Evolutionary conservation across 2,113 vertebrate genomes (phyloP).

Genomic region (Anarrhichthys ocellatus): DNA sequence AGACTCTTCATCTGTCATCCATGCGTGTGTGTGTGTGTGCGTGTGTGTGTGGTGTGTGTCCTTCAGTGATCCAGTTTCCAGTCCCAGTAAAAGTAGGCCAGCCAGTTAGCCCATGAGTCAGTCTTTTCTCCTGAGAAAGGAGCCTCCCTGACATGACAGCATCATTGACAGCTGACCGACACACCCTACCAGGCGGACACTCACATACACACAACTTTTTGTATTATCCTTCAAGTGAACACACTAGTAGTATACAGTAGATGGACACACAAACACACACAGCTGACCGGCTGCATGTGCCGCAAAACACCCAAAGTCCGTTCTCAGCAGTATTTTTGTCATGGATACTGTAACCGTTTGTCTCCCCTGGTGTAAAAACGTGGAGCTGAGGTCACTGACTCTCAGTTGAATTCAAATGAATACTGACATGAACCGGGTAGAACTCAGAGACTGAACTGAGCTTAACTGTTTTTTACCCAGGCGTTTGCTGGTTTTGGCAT

Average conservation of each 20-base stretch:
- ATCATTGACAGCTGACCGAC: slow-evolving; percentile 74
- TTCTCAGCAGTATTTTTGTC: slow-evolving; percentile 39
- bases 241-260: not conserved
- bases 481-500: too few relatives aligned
- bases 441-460: slow-evolving; percentile 42
- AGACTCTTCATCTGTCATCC: slow-evolving; percentile 28
- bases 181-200: slow-evolving; percentile 53
- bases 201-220: slow-evolving; percentile 9
- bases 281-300: slow-evolving; percentile 43
- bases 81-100: slow-evolving; percentile 74
- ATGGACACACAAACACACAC: slow-evolving; percentile 28
- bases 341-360: slow-evolving; percentile 65
- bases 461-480: not conserved
- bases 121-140: slow-evolving; percentile 72
- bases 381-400: slow-evolving; percentile 66
- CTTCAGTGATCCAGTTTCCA: slow-evolving; percentile 56
- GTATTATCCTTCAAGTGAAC: slow-evolving; percentile 17
- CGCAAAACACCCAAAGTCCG: slow-evolving; percentile 55
- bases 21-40: slow-evolving; percentile 3
- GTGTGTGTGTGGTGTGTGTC: not conserved
- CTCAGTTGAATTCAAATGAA: slow-evolving; percentile 25
- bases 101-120: slow-evolving; percentile 69
- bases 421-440: slow-evolving; percentile 51
- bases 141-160: slow-evolving; percentile 73
- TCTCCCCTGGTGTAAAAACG: slow-evolving; percentile 55